Conservation (phyloP, 2,888 invertebrate species). For the Xestia sexstrigata region DNA sequence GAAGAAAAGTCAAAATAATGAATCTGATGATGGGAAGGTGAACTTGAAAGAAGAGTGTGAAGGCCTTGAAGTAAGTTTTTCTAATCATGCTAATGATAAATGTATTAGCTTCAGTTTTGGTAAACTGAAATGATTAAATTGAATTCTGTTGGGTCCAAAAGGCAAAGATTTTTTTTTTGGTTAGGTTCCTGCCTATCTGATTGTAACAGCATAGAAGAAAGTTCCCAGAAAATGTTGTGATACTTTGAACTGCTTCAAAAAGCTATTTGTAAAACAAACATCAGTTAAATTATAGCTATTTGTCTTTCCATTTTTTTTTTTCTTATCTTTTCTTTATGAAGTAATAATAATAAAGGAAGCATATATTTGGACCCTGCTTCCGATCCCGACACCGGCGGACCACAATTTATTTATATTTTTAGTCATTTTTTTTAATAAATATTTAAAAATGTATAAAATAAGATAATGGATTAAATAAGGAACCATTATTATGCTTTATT, state of each 20-base stretch:
- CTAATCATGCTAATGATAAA: neutral
- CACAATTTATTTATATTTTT: no score
- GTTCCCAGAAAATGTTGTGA: neutral
- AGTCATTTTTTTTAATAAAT: no score
- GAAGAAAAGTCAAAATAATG: constrained; percentile 70
- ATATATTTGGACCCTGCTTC: no score
- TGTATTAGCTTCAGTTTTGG: neutral
- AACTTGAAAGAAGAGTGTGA: constrained; percentile 44
- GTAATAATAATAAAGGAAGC: neutral
- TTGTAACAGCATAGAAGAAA: neutral
- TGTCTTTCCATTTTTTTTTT: neutral
- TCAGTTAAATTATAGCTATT: neutral
- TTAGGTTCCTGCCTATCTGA: neutral
- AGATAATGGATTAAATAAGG: no score
- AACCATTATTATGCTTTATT: neutral
- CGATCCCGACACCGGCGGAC: no score
- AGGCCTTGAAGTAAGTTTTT: constrained; percentile 35
- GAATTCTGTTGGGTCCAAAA: neutral
- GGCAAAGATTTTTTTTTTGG: no score
- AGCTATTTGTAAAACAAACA: neutral
- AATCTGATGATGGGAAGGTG: constrained; percentile 23
- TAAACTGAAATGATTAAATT: neutral
- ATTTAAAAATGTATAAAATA: no score
- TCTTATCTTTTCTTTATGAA: neutral
- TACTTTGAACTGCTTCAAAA: neutral